Evolutionary conservation across 2,888 invertebrate genomes (phyloP).

Genomic region (Beris chalybata): DNA sequence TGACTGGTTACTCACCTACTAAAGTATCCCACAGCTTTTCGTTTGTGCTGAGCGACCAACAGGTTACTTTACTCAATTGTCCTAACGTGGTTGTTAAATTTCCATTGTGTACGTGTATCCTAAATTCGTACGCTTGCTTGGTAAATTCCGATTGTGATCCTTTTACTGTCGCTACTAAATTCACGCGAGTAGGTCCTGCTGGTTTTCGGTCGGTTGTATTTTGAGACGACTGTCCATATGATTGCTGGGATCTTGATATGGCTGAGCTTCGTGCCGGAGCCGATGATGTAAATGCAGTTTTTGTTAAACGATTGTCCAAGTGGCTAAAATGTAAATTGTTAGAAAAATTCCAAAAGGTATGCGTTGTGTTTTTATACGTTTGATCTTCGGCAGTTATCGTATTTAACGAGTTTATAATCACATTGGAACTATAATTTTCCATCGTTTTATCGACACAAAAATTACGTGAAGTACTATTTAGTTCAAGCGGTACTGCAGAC

Average conservation of each 20-base stretch:
- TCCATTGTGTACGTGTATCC: conserved; percentile 58
- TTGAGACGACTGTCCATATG: conserved; percentile 51
- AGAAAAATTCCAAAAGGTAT: conserved; percentile 1
- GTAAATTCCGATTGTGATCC: conserved; percentile 42
- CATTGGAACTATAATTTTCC: conserved; percentile 23
- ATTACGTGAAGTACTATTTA: conserved; percentile 43
- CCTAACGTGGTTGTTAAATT: conserved; percentile 64
- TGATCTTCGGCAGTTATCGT: conserved; percentile 45
- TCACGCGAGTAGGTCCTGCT: conserved; percentile 40
- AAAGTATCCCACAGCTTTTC: conserved; percentile 72
- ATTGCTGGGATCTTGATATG: conserved; percentile 34
- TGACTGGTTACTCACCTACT: conserved; percentile 58
- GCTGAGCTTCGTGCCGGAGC: conserved; percentile 40
- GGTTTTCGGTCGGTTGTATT: conserved; percentile 44
- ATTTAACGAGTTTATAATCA: conserved; percentile 38
- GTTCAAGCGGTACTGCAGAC: conserved; percentile 33
- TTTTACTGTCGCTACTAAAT: conserved; percentile 41
- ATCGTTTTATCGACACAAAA: conserved; percentile 32
- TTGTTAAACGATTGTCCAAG: conserved; percentile 48
- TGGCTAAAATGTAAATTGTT: conserved; percentile 42
- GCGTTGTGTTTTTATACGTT: conserved; percentile 40
- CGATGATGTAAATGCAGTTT: conserved; percentile 42
- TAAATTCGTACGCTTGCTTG: conserved; percentile 55
- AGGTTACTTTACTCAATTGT: conserved; percentile 60
- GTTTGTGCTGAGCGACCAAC: conserved; percentile 61